Evolutionary conservation across 2,888 invertebrate genomes (phyloP), one percentile per base, ranked within the genome.

Genomic region (Galerucella pusilla): DNA sequence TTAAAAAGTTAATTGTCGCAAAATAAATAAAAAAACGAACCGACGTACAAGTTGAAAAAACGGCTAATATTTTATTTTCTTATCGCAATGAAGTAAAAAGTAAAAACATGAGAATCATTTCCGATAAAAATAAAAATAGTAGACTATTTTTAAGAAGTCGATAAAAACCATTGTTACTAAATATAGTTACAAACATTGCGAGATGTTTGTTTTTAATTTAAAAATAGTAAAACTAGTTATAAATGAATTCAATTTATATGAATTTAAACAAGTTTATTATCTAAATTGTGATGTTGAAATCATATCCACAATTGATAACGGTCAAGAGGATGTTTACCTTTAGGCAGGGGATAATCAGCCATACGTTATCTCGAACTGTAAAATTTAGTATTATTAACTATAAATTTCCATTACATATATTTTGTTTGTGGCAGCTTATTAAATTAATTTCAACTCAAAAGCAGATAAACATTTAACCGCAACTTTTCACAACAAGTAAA

Each of bases 101-200:
- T 63, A 70, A 73, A 77, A 46, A 73, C 71, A 66, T 71, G 52
- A 70, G 73, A 75, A 77, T 77, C 67, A 77, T 68, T 77, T 77
- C 49, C 45, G 77, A 69, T 77, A 77, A 77, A 84, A 84, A 84
- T 83, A 84, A 81, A 81, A 77, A 77, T 71, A 72, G 78, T 78
- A 79, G 81, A 84, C 84, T 84, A 84, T 84, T 84, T 85, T 85
- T 84, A 85, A 84, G 82, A 84, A 81, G 81, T 84, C 84, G 85
- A 84, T 84, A 85, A 84, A 79, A 82, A 83, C 77, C 80, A 81
- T 83, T 83, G 83, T 81, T 79, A 80, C 84, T 85, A 84, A 83
- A 84, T 84, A 83, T 85, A 85, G 83, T 83, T 80, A 80, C 83
- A 84, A 83, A 82, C 81, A 84, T 80, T 81, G 80, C 81, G 79